Evolutionary conservation across 2,797 vertebrate genomes (phyloP), one percentile per base, ranked within the genome.

Genomic region (Holocentrus rufus): DNA sequence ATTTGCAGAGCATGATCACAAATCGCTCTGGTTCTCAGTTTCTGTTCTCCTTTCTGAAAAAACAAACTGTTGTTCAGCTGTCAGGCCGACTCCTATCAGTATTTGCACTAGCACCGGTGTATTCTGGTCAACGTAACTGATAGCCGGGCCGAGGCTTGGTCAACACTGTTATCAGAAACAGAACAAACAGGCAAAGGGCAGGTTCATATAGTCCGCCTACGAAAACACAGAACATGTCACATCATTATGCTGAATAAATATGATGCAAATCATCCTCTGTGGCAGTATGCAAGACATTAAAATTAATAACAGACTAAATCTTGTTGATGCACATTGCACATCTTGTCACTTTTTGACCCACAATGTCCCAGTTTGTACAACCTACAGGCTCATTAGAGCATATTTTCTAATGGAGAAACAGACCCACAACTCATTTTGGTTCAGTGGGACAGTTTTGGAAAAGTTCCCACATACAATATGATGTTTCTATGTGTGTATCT

Each of bases 121-220:
- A 67, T 71, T 74, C 56, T 80, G 85, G 76, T 65, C 46, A 34
- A 23, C 34, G 14, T 61, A 77, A 73, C 63, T 73, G 54, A 66
- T 72, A 17, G 17, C 10, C 17, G n/a, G 65, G 50, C 72, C 13
- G 20, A 71, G 70, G 65, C 74, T 87, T 17, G 1, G 83, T 91
- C 83, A 88, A 89, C 69, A 87, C 22, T 42, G 65, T 85, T 91
- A 91, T 92, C 88, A 89, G 55, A 65, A 76, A 65, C 46, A 76
- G 81, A 90, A 82, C 81, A 91, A 90, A 89, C 68, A 89, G 31
- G 66, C 69, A 61, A 65, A 87, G 34, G 68, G 61, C 60, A 63
- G 73, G 55, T 76, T 67, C 53, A 81, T 46, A 15, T 23, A 60
- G 49, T 55, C 52, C 69, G 46, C 39, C 36, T 27, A 65, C 47